Base-by-base conservation (phyloP, 2,113 vertebrate genomes). In the Paracanthobrama guichenoti region DNA sequence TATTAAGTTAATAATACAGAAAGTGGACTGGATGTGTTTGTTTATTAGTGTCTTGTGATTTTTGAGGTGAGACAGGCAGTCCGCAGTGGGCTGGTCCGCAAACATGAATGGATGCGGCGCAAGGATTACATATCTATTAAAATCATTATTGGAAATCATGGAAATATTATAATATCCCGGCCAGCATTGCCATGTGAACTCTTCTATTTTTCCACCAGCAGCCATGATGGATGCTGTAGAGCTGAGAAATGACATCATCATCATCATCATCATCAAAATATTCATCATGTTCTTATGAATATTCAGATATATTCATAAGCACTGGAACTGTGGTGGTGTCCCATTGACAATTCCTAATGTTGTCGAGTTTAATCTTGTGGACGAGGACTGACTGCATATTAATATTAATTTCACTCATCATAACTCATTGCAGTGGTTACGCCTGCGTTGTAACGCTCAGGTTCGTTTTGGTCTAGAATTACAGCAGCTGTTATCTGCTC, bases 71-170 rank as follows among this genome's bases (percentile, higher is more conserved):
- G 26, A 44, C 39, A 20, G 42, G 4, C 60, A 60, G 66, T 82
- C 53, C 69, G 39, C 83, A 42, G 78, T 75, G 67, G 83, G 67
- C 75, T 79, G 82, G 80, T 26, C 35, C 67, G 81, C 82, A 53
- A 87, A 88, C 86, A 88, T 88, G 64, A 31, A 87, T 87, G 82
- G 81, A 78, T 78, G 81, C 80, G 85, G 76, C 86, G 35, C 44
- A 50, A 31, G 24, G 10, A 46, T 31, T 2, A 31, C 4, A 55
- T 6, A 6, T 22, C 1, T 0, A 28, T 50, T 53, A 22, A 55
- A 26, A 26, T 46, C 42, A 46, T 24, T 24, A 22, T 69, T 1
- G 4, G 4, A 73, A 71, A 20, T 42, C 0, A 46, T 73, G n/a
- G 3, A 48, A 73, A 46, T 8, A 3, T 48, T 14, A 73, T 73